Percentiles rank a stretch among this genome's conserved stretches.
Conservation (phyloP, 1,140 invertebrate genomes). For the Asobara japonica region DNA sequence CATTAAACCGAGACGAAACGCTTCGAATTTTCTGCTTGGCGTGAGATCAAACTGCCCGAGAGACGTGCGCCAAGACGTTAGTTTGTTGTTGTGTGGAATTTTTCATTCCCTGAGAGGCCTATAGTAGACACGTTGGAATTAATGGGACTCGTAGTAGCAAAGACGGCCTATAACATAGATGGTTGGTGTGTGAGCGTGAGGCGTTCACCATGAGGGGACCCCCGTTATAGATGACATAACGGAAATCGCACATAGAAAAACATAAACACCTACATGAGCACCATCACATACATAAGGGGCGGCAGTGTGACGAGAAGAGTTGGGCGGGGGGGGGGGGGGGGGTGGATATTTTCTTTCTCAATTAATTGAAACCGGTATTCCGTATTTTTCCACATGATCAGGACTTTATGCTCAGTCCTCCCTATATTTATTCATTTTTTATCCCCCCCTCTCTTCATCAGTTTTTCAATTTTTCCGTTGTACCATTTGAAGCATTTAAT, state of each 20-base stretch:
- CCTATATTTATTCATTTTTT: neutral
- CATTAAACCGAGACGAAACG: slow-evolving; percentile 11
- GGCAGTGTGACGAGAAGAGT: no score
- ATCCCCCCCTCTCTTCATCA: neutral
- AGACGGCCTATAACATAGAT: slow-evolving; percentile 3
- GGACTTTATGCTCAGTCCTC: neutral
- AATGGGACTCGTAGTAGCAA: slow-evolving; percentile 3
- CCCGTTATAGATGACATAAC: slow-evolving; percentile 45
- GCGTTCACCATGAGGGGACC: slow-evolving; percentile 15
- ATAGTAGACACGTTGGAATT: slow-evolving; percentile 1
- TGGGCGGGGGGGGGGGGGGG: neutral
- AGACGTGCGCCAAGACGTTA: neutral
- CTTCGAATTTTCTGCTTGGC: slow-evolving; percentile 3
- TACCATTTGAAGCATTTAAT: neutral
- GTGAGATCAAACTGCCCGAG: slow-evolving; percentile 5
- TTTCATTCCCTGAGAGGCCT: neutral
- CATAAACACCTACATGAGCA: slow-evolving; percentile 22
- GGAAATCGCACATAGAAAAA: slow-evolving; percentile 40
- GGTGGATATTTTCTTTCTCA: slow-evolving; percentile 7
- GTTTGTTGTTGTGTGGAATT: neutral
- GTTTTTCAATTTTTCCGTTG: neutral
- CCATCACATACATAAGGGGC: neutral
- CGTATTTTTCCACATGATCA: neutral
- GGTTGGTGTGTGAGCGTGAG: neutral
- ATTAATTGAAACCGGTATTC: slow-evolving; percentile 17